Evolutionary conservation across 2,113 vertebrate species (phyloP), one percentile per base, ranked within the genome.

Genomic region (Patagioenas fasciata): DNA sequence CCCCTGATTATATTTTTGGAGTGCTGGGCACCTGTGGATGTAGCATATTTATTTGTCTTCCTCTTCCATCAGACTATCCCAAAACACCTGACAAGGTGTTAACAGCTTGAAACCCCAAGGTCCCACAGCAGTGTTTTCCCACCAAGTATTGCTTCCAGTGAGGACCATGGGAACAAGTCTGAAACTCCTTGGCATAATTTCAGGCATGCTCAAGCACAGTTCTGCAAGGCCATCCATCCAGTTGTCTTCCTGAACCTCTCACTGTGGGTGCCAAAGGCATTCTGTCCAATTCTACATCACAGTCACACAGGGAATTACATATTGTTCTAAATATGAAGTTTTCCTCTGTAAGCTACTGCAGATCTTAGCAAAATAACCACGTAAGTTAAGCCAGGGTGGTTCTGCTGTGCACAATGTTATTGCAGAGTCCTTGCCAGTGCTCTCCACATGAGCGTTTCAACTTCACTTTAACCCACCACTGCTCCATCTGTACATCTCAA

Each of bases 401-500:
- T 96, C 67, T 65, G 57, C 58, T 75, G 70, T 21, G 58, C 29
- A 44, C 26, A 15, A 0, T 19, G 40, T 31, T 72, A 77, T 13
- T 2, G 31, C 16, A 56, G 38, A 80, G 53, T 28, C 65, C 60
- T 86, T 78, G 83, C 57, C 65, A 84, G 57, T 2, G 1, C 36
- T 69, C 65, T 57, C 56, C 77, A 69, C 21, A 19, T 19, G 23
- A 93, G 79, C 38, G 44, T 54, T 90, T 69, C 58, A 66, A 10
- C 70, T 84, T 80, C 38, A 36, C 48, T 84, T 86, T 69, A 95
- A 94, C 61, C 78, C 54, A 77, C 36, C 86, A 31, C 4, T 79
- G 75, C 40, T 92, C 90, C 80, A 80, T 67, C 77, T 79, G 88
- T 58, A 75, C 53, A 69, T 92, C 73, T 23, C 81, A 72, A 48